Base-by-base conservation (phyloP, 2,888 invertebrate species). In the Autographa gamma region DNA sequence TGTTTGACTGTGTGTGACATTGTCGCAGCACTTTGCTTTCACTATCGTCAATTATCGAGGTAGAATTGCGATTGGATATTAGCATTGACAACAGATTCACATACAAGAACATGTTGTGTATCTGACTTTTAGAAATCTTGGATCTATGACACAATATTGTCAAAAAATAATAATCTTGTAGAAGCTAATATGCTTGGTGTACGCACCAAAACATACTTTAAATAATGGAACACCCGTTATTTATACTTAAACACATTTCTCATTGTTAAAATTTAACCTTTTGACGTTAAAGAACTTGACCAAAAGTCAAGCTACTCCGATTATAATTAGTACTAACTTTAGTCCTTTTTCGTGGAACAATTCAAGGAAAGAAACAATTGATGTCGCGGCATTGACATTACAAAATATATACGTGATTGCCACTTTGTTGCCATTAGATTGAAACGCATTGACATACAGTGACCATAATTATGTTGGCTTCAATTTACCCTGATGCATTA, bases 311-410 rank as follows among this genome's bases (percentile, higher is more conserved):
- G 76, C 41, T 65, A 74, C 11, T 60, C 25, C 52, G 32, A 19
- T 43, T 67, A 60, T 56, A 65, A 59, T 70, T 19, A 56, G 64
- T 70, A 79, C 69, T 62, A 74, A 79, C 19, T 56, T 56, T 25
- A 25, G 77, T 74, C 67, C 64, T 68, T 73, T 73, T 72, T 70
- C 59, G 54, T 54, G 52, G 48, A 60, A 69, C 67, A 77, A 61
- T 71, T 70, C 58, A 73, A 73, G 66, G 70, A 70, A 73, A 62
- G 66, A 68, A 62, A 80, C 77, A 79, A 76, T 80, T 66, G 77
- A 66, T 77, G 77, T 70, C 77, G 80, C 68, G 61, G 25, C 73
- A 80, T 69, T 80, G 80, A 79, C 73, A 71, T 73, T 64, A 75
- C 65, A 52, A 63, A 66, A 41, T 52, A 63, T 32, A 68, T 32